A percentile compares a stretch with the other conserved stretches of the same genome.
phyloP scores from a whole-genome alignment of 2,113 vertebrate species.

The Chaetura pelagica region DNA sequence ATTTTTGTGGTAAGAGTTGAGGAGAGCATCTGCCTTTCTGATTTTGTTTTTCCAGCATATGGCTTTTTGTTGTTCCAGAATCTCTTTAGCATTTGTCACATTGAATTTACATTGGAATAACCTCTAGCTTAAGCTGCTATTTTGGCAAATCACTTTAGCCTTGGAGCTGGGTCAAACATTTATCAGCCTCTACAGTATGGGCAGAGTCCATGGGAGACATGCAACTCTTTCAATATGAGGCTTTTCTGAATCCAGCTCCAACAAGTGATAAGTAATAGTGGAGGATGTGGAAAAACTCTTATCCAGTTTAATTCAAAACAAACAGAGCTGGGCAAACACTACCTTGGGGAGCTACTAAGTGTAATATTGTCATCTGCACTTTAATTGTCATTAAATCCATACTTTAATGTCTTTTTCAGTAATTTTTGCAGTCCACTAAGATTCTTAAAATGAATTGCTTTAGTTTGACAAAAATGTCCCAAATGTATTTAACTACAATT shows the following conservation, averaged over 20 bases:
- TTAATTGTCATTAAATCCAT: not conserved
- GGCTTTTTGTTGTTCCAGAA: slow-evolving; percentile 21
- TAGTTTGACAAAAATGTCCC: not conserved
- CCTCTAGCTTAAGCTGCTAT: slow-evolving; percentile 14
- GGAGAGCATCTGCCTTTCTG: slow-evolving; percentile 14
- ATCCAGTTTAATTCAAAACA: slow-evolving; percentile 16
- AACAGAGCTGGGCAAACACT: not conserved
- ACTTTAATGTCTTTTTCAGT: not conserved
- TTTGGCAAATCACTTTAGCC: slow-evolving; percentile 5
- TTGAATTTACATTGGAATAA: slow-evolving; percentile 10
- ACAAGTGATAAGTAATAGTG: not conserved
- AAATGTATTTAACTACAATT: not conserved
- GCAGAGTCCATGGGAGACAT: not conserved
- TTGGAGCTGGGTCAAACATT: not conserved
- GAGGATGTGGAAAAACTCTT: not conserved
- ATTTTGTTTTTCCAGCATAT: slow-evolving; percentile 24
- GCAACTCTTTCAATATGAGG: not conserved
- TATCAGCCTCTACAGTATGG: not conserved
- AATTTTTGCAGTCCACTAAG: not conserved
- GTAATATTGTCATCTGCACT: not conserved
- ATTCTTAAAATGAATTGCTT: not conserved
- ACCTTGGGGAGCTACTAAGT: not conserved
- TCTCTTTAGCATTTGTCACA: slow-evolving; percentile 41
- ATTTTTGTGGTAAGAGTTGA: not conserved
- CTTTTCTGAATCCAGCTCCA: not conserved